Base-by-base conservation (phyloP, 1,140 invertebrate genomes). In the Drosophila quadrilineata region DNA sequence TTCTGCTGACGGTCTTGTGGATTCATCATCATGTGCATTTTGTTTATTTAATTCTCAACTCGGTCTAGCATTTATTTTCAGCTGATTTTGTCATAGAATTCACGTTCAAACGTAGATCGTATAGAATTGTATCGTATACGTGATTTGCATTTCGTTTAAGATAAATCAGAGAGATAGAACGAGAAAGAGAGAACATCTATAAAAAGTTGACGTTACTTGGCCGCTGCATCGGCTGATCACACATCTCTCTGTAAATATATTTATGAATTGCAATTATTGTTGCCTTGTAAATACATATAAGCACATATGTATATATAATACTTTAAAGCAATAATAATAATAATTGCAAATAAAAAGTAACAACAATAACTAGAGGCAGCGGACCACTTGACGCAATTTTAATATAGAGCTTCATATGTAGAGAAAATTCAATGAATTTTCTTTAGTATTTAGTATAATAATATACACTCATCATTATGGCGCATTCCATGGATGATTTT, bases 1-100 rank as follows among this genome's bases (percentile, higher is more conserved):
- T 28, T 19, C 40, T 28, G 6, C 3, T 24, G 9, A 35, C 33
- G 31, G 29, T 54, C 46, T 53, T 50, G 43, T 52, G 6, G 43
- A 41, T 50, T 52, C 52, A 45, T 52, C 38, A 53, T 53, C 35
- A 16, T 36, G 33, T 6, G 38, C 33, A 16, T 41, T 35, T 53
- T 53, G 26, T 28, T 62, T 6, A 35, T 6, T 14, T 62, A 16
- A 6, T 14, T 62, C 16, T 16, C 46, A 16, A n/a, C n/a, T n/a
- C n/a, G n/a, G n/a, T n/a, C n/a, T 31, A 41, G 24, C 43, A 36
- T 58, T 59, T 70, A 66, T 70, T 70, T 70, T 40, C n/a, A 70
- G 54, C 9, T 41, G 62, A 70, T 59, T 66, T 60, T 68, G 50
- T 60, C 50, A 72, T 67, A 31, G 28, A 26, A 9, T 38, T 8